Conservation (phyloP, 2,113 vertebrate genomes). For the Hypanus sabinus region DNA sequence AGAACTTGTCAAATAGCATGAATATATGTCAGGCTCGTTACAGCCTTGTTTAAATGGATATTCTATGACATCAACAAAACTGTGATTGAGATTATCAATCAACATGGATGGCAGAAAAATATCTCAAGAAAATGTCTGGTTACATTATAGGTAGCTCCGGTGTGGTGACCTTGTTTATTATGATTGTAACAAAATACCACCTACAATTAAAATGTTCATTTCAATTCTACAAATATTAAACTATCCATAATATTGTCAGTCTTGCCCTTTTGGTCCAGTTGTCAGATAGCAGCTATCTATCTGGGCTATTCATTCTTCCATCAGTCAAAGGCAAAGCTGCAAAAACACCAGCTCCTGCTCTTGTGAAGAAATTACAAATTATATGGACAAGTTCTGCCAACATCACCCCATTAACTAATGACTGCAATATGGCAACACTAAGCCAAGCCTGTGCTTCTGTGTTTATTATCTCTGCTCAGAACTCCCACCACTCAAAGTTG, state of each 20-base stretch:
- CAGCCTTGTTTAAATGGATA: background rate
- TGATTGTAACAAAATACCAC: background rate
- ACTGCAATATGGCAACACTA: background rate
- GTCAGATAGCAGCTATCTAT: background rate
- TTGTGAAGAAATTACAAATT: background rate
- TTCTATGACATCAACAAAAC: background rate
- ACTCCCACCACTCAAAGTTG: background rate
- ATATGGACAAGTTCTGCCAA: background rate
- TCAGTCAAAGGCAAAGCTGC: background rate
- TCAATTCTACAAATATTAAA: background rate
- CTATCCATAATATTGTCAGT: background rate
- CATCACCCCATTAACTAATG: background rate
- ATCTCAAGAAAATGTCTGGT: background rate
- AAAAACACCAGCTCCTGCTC: background rate
- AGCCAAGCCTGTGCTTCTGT: background rate
- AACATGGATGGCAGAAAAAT: background rate
- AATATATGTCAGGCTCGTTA: background rate
- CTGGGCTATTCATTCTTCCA: background rate
- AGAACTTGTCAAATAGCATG: background rate
- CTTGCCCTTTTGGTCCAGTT: background rate
- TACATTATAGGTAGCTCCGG: background rate
- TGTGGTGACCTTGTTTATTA: background rate
- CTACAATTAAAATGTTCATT: background rate
- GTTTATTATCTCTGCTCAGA: background rate
- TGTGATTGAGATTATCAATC: conserved; percentile 18